Base-by-base conservation (phyloP, 2,888 invertebrate genomes). In the Stenichneumon culpator region DNA sequence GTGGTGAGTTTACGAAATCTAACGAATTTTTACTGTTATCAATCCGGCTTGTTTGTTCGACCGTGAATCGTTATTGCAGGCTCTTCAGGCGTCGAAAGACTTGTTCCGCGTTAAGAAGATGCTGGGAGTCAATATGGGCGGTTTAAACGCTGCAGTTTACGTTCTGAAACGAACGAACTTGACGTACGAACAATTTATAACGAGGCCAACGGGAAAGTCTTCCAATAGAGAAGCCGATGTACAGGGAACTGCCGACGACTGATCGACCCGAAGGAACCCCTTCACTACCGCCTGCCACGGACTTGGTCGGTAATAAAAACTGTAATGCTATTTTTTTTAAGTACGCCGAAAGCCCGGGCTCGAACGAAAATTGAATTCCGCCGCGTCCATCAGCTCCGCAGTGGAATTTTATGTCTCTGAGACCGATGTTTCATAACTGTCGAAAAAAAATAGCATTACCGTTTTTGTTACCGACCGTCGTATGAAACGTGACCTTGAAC, bases 111-210 rank as follows among this genome's bases (percentile, higher is more conserved):
- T 91, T 6, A 90, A 86, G 60, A 92, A 91, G 87, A 91, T 88
- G 86, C 83, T 92, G 25, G 89, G 89, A 68, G 90, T 92, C n/a
- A 92, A 91, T 19, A 90, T 92, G 84, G 92, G 92, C 25, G 92
- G 92, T 3, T 84, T 92, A 0, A 87, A 88, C 69, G 91, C 92
- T n/a, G 91, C 86, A n/a, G 92, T 90, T 47, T 92, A 92, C n/a
- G 92, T 92, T 28, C 75, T 92, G 16, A 91, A 88, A 81, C 87
- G 92, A 22, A 90, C 90, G 3, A 79, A 88, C 3, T 57, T 87
- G 47, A 60, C 69, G 3, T 86, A 89, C n/a, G 84, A 89, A 22
- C 54, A 87, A 75, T 89, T 87, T 44, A 67, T 25, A 39, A 70
- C 50, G 54, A 57, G 36, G 52, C 19, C 72, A 11, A 39, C 72